Conservation (phyloP, 2,113 vertebrate genomes). For the Xiphophorus hellerii region DNA sequence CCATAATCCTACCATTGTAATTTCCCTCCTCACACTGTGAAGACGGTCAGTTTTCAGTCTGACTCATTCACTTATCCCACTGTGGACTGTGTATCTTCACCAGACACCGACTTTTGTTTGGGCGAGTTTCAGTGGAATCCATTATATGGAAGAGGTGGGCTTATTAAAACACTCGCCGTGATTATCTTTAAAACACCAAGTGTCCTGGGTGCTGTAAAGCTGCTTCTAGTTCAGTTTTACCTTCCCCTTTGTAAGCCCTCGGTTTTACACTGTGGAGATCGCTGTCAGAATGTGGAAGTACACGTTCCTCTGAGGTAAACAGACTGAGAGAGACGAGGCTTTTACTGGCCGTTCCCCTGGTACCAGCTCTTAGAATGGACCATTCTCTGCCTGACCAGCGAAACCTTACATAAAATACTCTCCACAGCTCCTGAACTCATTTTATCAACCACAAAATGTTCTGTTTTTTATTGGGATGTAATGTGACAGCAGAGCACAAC, state of each 20-base stretch:
- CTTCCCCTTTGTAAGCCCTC: conserved; percentile 10
- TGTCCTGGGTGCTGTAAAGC: conserved; percentile 13
- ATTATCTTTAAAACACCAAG: conserved; percentile 60
- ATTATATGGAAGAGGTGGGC: conserved; percentile 22
- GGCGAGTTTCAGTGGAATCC: conserved; percentile 28
- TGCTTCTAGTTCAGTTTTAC: conserved; percentile 30
- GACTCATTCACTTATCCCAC: not conserved
- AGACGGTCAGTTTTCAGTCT: not conserved
- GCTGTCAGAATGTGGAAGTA: conserved; percentile 18
- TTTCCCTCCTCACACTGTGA: not conserved
- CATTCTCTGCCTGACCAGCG: conserved; percentile 10
- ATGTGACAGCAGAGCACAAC: not conserved
- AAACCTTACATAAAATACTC: conserved; percentile 36
- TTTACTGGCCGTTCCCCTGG: conserved; percentile 6
- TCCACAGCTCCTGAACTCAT: not conserved
- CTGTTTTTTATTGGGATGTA: not conserved
- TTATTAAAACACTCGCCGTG: not conserved
- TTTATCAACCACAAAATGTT: not conserved
- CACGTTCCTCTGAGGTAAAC: conserved; percentile 9
- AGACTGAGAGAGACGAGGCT: not conserved
- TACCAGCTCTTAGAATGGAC: conserved; percentile 10
- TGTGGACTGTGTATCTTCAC: not conserved
- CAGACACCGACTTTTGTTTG: not conserved
- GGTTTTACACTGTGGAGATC: conserved; percentile 29
- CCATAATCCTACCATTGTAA: conserved; percentile 40